Evolutionary conservation across 1,140 invertebrate species (phyloP), one percentile per base, ranked within the genome.

Genomic region (Ips nitidus): DNA sequence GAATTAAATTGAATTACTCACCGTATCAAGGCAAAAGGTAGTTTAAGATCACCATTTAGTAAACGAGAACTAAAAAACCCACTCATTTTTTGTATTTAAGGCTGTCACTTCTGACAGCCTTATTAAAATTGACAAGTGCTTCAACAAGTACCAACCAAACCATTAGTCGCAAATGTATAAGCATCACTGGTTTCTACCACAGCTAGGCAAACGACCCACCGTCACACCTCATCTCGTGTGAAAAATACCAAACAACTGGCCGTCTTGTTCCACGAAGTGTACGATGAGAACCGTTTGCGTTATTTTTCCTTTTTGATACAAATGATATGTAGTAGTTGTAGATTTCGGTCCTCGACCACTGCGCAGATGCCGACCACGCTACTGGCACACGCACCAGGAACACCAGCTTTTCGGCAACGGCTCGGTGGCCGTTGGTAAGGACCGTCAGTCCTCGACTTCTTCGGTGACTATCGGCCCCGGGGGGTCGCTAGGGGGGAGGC

Each of bases 401-500:
- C 52, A 70, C 40, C 52, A 42, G 42, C 38, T 50, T 40, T 22
- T 70, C n/a, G 52, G 68, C 61, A 58, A 36, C 41, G 56, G 6
- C 42, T 63, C 68, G 38, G 55, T 50, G 50, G 52, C 56, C 58
- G 37, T 61, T 52, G 68, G 66, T 68, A 52, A 56, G 56, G 57
- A 60, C 66, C 47, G 66, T 59, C 66, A 60, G 56, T 68, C 47
- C 58, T 60, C 56, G n/a, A 50, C 41, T 60, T 61, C 69, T 39
- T 80, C 79, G 79, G 78, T 79, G 78, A 80, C 61, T 36, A 67
- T 75, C 57, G 85, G 86, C 84, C 85, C 86, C 81, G 85, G 84
- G 71, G 87, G 87, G 83, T 89, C 87, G 84, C 86, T 89, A 86
- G 87, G 87, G 86, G 87, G 88, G 87, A 89, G 87, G 86, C 87